A percentile compares a stretch with the other conserved stretches of the same genome.
Conservation (phyloP, 1,140 invertebrate genomes). For the Aphelenchoides besseyi region DNA sequence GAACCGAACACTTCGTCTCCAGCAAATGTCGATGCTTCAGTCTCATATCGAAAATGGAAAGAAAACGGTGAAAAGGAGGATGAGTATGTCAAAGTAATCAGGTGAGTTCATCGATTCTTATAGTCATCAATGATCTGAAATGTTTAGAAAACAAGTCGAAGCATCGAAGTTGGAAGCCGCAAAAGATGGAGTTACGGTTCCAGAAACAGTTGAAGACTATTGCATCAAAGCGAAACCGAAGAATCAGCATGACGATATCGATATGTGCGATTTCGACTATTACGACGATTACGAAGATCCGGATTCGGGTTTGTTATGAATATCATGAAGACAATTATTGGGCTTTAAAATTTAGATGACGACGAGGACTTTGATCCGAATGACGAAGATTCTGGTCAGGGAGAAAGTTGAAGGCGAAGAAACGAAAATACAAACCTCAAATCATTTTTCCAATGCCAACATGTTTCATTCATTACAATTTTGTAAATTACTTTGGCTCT, state of each 20-base stretch:
- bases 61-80: constrained; percentile 94
- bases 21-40: constrained; percentile 97
- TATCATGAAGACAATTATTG: background rate
- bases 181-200: constrained; percentile 91
- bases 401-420: no score
- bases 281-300: constrained; percentile 27
- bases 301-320: background rate
- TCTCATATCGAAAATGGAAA: constrained; percentile 97
- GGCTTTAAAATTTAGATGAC: background rate
- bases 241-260: constrained; percentile 29
- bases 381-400: no score
- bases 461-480: no score
- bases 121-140: constrained; percentile 10
- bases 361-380: no score
- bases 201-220: constrained; percentile 94
- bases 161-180: constrained; percentile 88
- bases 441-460: no score
- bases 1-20: constrained; percentile 99
- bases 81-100: constrained; percentile 99
- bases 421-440: no score
- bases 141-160: constrained; percentile 74
- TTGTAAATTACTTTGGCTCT: no score
- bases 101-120: constrained; percentile 67
- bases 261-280: constrained; percentile 53
- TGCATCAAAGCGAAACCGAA: constrained; percentile 75